These are phyloP conservation scores for Drosophila aldrichi DNA, from an alignment of 2,888 invertebrate genomes.

Conservation along the genomic window DNA sequence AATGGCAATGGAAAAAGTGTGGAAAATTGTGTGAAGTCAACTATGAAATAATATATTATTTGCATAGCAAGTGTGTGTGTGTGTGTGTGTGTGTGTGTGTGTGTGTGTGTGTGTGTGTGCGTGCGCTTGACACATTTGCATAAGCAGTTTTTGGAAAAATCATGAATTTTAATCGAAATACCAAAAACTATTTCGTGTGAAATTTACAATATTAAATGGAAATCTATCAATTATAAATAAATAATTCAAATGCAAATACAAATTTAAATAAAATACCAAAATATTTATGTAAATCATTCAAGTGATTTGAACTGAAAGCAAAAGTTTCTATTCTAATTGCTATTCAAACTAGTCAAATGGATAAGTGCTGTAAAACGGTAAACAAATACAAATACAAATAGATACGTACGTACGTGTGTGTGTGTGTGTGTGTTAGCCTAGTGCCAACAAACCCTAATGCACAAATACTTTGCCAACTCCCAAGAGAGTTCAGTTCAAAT, in stretches of 20 bases:
- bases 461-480: conserved; percentile 1
- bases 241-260: too few relatives aligned
- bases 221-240: not conserved
- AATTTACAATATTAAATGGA: not conserved
- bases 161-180: not conserved
- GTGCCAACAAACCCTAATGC: conserved; percentile 34
- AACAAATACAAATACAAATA: conserved; percentile 29
- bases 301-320: too few relatives aligned
- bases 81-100: not conserved
- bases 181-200: not conserved
- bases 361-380: conserved; percentile 28
- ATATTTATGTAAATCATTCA: too few relatives aligned
- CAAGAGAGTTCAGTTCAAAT: conserved; percentile 13
- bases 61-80: conserved; percentile 11
- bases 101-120: not conserved
- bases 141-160: not conserved
- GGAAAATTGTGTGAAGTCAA: conserved; percentile 12
- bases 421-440: conserved; percentile 13
- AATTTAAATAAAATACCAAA: not conserved
- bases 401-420: not conserved
- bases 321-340: not conserved
- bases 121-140: conserved; percentile 1
- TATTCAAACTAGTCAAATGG: conserved; percentile 14
- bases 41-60: conserved; percentile 8
- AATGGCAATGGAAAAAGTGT: conserved; percentile 8